Base-by-base conservation (phyloP, 2,113 vertebrate species). In the Atherinomorus stipes region DNA sequence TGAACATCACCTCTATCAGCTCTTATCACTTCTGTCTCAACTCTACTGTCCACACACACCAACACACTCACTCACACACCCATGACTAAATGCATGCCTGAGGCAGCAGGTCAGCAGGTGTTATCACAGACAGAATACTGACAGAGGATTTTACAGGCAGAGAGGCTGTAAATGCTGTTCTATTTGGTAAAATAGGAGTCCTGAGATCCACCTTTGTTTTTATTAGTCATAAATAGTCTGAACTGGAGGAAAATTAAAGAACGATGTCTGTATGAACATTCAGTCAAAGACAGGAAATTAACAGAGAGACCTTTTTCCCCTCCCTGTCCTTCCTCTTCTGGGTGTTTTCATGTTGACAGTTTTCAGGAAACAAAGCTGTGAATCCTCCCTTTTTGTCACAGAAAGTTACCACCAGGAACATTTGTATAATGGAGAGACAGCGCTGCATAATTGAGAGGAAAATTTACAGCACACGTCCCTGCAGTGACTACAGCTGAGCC, bases 321-420 rank as follows among this genome's bases (percentile, higher is more conserved):
- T 60, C 69, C 38, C 61, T 65, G 62, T 71, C 58, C 54, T 75
- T 51, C 7, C 54, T 59, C 56, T 54, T 42, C 21, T 70, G 80
- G 66, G 72, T 69, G 65, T 87, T 74, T 78, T 72, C 66, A 59
- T 71, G 53, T 66, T 50, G 76, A 89, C 81, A 60, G 60, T 45
- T 40, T 23, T 38, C 78, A 77, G 89, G 89, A 92, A 89, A 80
- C 80, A 71, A 40, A 49, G 60, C 56, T 0, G 25, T 9, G 18
- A 71, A 76, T 61, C 63, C 34, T 51, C 52, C 44, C 44, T 58
- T 54, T 76, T 16, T 61, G 44, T 52, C 23, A 16, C 11, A 64
- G 4, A 52, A 52, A n/a, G 47, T 11, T 42, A 44, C 42, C 44
- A 47, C 2, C 44, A 47, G 44, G 10, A 13, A 13, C 42, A 15